These are phyloP conservation scores for Bovichtus variegatus DNA, from an alignment of 2,797 vertebrate genomes.

Conservation along the genomic window DNA sequence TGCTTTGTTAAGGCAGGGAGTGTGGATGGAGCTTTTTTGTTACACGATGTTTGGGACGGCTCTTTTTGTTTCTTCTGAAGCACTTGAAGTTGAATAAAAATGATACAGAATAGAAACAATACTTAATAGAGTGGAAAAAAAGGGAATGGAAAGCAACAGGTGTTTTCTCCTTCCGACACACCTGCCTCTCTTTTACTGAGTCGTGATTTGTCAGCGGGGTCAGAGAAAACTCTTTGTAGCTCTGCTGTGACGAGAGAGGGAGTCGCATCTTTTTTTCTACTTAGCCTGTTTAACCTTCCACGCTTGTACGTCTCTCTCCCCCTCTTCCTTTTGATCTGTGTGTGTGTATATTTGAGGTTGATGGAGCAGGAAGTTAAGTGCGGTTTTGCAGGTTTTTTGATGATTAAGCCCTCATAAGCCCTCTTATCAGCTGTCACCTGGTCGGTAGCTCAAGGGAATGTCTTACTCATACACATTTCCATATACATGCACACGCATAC, in stretches of 20 bases:
- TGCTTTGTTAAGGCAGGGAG: background rate
- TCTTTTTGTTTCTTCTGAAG: background rate
- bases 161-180: conserved; percentile 31
- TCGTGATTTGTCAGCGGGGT: conserved; percentile 32
- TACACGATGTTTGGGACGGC: background rate
- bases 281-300: conserved; percentile 30
- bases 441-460: conserved; percentile 18
- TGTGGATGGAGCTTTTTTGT: background rate
- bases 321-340: conserved; percentile 12
- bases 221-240: conserved; percentile 30
- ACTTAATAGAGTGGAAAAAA: too few relatives aligned
- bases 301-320: background rate
- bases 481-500: background rate
- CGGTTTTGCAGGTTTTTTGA: conserved; percentile 30
- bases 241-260: conserved; percentile 29
- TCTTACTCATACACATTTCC: background rate
- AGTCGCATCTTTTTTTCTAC: conserved; percentile 14
- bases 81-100: background rate
- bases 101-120: too few relatives aligned
- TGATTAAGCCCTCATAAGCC: conserved; percentile 16
- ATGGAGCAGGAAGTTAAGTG: conserved; percentile 47
- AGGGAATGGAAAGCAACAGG: conserved; percentile 45
- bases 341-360: conserved; percentile 30
- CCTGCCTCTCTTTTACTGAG: conserved; percentile 36
- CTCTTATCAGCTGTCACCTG: conserved; percentile 37